These are phyloP conservation scores for Miltochrista miniata DNA, from an alignment of 2,888 invertebrate species.

Conservation along the genomic window DNA sequence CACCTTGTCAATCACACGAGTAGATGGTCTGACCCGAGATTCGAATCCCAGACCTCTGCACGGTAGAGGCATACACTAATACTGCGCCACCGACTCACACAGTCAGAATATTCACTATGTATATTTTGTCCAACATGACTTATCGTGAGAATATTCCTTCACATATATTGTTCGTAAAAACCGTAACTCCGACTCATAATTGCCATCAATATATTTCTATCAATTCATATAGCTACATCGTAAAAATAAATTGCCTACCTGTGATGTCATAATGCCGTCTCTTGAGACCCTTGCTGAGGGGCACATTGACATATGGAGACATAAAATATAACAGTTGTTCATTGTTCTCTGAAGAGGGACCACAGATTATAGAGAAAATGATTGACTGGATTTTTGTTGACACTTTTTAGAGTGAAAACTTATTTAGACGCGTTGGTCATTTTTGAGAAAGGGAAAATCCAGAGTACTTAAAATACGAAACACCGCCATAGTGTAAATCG, in stretches of 20 bases:
- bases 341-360: slow-evolving; percentile 59
- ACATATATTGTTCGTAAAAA: neutral
- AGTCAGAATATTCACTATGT: no score
- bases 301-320: slow-evolving; percentile 58
- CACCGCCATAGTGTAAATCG: no score
- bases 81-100: no score
- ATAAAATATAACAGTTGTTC: slow-evolving; percentile 57
- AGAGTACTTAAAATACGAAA: no score
- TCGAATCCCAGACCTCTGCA: no score
- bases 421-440: neutral
- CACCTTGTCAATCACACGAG: no score
- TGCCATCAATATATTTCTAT: neutral
- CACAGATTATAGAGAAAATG: slow-evolving; percentile 27
- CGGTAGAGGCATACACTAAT: no score
- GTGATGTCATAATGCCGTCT: slow-evolving; percentile 67
- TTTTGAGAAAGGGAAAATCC: no score
- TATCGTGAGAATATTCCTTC: no score
- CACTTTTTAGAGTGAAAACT: no score
- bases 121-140: no score
- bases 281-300: slow-evolving; percentile 52
- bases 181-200: neutral
- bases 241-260: slow-evolving; percentile 77
- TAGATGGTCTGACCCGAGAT: no score
- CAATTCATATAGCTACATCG: slow-evolving; percentile 38
- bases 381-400: slow-evolving; percentile 21